Conservation (phyloP, 1,140 invertebrate genomes). For the Danaus melanippus region DNA sequence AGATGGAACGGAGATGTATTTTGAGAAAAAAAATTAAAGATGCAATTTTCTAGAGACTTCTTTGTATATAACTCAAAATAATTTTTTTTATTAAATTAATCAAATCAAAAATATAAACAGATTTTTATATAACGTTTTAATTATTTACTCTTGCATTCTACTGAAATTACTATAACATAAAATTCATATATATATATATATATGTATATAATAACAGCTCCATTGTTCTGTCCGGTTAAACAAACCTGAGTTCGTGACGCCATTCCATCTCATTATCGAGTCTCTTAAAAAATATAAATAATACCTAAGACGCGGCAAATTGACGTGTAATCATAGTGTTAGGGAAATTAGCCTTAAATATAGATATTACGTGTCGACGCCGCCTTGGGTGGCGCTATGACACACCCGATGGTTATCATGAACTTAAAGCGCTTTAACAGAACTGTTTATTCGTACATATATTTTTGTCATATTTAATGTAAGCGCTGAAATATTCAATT, state of each 20-base stretch:
- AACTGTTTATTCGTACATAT: too few species aligned
- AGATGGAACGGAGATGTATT: background rate
- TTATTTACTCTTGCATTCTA: too few species aligned
- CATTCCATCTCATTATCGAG: slow-evolving; percentile 58
- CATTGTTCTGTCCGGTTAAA: slow-evolving; percentile 32
- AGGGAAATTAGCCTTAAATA: slow-evolving; percentile 53
- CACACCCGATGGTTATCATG: background rate
- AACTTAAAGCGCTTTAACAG: too few species aligned
- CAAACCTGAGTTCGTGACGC: slow-evolving; percentile 50
- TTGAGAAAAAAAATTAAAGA: background rate
- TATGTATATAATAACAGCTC: slow-evolving; percentile 9
- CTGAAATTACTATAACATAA: too few species aligned
- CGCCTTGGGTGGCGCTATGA: slow-evolving; percentile 45
- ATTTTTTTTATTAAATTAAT: too few species aligned
- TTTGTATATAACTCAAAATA: too few species aligned
- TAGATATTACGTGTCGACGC: slow-evolving; percentile 46
- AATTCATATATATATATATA: slow-evolving; percentile 1
- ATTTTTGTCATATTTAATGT: too few species aligned
- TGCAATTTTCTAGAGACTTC: background rate
- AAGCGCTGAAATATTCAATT: too few species aligned
- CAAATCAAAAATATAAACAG: too few species aligned
- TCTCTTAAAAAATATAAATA: slow-evolving; percentile 66
- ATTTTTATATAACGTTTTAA: too few species aligned
- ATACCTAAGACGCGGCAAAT: slow-evolving; percentile 46
- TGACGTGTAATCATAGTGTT: slow-evolving; percentile 61